Conservation (phyloP, 2,797 vertebrate genomes). For the Glossophaga mutica region DNA sequence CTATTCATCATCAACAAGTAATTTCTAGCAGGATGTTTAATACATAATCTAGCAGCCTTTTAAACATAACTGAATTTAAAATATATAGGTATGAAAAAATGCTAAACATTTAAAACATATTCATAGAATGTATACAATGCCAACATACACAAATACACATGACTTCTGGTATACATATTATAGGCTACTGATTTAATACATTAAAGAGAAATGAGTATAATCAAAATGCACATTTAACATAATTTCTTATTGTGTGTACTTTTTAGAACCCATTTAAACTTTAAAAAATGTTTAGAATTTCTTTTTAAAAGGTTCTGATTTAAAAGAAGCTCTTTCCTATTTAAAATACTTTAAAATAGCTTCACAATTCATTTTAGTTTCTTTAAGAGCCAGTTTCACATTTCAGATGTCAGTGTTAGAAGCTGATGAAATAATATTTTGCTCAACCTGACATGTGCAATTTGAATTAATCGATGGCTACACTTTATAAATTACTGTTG, state of each 20-base stretch:
- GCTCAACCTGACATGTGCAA: neutral
- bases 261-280: neutral
- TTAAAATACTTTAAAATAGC: neutral
- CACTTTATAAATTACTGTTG: constrained; percentile 45
- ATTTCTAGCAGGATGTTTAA: neutral
- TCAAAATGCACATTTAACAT: neutral
- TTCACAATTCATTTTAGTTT: neutral
- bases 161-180: neutral
- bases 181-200: neutral
- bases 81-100: neutral
- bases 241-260: neutral
- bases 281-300: neutral
- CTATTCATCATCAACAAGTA: neutral
- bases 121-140: neutral
- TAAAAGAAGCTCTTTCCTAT: neutral
- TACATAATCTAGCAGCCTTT: neutral
- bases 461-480: constrained; percentile 38
- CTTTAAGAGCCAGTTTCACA: neutral
- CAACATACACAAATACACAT: neutral
- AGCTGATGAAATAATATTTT: constrained; percentile 14
- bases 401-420: neutral
- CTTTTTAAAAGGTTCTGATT: neutral
- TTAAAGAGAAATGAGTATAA: neutral
- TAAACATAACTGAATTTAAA: neutral
- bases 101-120: neutral